Evolutionary conservation across 2,888 invertebrate species (phyloP).

Genomic region (Drosophila mercatorum): DNA sequence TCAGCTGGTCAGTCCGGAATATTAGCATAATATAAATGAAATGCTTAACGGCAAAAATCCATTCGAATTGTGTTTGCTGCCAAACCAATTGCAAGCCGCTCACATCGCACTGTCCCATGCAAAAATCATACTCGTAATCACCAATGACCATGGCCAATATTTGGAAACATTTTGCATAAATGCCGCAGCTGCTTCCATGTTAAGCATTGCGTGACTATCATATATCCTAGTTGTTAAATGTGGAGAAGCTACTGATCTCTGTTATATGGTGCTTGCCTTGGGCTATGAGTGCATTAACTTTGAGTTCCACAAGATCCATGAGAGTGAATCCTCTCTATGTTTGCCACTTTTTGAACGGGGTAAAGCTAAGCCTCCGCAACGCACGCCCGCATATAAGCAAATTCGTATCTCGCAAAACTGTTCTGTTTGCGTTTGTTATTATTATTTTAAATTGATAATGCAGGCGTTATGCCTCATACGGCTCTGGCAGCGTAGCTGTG

Average conservation of each 20-base stretch:
- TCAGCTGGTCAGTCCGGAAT: slow-evolving; percentile 27
- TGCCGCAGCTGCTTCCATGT: neutral
- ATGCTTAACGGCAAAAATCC: slow-evolving; percentile 51
- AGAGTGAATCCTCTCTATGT: neutral
- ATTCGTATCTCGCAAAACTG: slow-evolving; percentile 56
- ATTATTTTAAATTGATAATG: slow-evolving; percentile 67
- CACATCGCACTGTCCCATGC: slow-evolving; percentile 26
- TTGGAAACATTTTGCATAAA: slow-evolving; percentile 20
- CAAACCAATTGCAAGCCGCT: slow-evolving; percentile 46
- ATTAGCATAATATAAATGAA: slow-evolving; percentile 70
- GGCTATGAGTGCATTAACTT: neutral
- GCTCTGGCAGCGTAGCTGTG: neutral
- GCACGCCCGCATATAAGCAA: slow-evolving; percentile 45
- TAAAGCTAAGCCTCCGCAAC: slow-evolving; percentile 6
- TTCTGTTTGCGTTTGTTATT: slow-evolving; percentile 62
- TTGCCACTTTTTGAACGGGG: slow-evolving; percentile 4
- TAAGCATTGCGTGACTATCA: neutral
- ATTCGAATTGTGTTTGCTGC: slow-evolving; percentile 62
- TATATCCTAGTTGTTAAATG: slow-evolving; percentile 8
- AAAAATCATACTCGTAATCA: slow-evolving; percentile 42
- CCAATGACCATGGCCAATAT: slow-evolving; percentile 30
- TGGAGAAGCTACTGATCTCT: neutral
- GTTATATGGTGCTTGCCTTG: neutral
- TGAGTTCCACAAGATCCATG: neutral
- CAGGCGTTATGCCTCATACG: slow-evolving; percentile 18